A percentile compares a stretch with the other conserved stretches of the same genome.
Conservation (phyloP, 2,888 invertebrate species). For the Rhodophaea formosa region DNA sequence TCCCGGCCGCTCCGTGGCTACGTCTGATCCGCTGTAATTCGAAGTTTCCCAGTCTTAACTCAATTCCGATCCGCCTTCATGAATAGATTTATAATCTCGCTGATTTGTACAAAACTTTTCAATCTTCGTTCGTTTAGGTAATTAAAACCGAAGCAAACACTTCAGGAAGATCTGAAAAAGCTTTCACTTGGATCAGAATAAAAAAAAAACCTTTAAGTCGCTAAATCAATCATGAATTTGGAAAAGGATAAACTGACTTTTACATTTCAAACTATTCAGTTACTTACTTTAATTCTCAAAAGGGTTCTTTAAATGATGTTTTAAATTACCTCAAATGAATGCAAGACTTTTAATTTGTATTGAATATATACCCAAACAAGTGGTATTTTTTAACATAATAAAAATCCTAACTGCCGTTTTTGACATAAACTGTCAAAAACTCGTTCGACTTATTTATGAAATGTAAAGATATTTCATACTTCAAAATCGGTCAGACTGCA, state of each 20-base stretch:
- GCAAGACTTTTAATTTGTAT: too few relatives aligned
- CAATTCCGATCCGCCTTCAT: conserved; percentile 1
- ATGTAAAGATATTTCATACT: too few relatives aligned
- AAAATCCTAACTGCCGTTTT: too few relatives aligned
- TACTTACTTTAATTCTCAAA: neutral
- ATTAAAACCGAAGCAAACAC: conserved; percentile 15
- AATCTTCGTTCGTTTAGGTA: conserved; percentile 10
- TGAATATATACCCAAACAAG: too few relatives aligned
- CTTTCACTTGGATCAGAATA: conserved; percentile 11
- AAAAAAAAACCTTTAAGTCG: neutral
- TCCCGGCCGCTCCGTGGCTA: neutral
- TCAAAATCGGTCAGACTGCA: too few relatives aligned
- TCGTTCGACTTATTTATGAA: too few relatives aligned
- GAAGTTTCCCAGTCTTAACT: neutral
- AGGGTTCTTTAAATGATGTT: neutral
- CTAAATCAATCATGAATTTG: neutral
- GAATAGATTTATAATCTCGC: conserved; percentile 15
- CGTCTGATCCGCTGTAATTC: neutral
- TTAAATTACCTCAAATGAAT: too few relatives aligned
- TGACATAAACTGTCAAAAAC: too few relatives aligned
- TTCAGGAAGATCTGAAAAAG: conserved; percentile 15
- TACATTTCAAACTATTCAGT: neutral
- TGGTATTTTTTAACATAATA: too few relatives aligned
- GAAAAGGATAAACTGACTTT: neutral
- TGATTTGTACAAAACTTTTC: conserved; percentile 12